Percentiles rank a stretch among this genome's conserved stretches.
These are phyloP conservation scores for Aphelocoma californica DNA, from an alignment of 2,797 vertebrate species.

Conservation along the genomic window DNA sequence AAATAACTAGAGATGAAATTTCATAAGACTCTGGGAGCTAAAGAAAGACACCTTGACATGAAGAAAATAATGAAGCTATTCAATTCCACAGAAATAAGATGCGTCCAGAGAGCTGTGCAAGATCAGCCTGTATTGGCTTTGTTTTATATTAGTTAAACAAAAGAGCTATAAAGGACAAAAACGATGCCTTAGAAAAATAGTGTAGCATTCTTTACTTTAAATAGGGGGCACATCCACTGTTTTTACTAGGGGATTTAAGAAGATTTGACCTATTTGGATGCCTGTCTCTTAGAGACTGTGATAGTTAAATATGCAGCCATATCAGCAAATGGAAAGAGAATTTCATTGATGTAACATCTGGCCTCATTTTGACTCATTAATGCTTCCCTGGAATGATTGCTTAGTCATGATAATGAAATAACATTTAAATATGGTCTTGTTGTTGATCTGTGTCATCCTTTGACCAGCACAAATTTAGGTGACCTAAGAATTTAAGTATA, in stretches of 20 bases:
- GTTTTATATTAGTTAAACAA: neutral
- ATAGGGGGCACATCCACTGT: neutral
- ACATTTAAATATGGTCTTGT: neutral
- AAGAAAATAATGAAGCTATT: neutral
- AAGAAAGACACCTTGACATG: neutral
- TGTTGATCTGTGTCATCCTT: neutral
- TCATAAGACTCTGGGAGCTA: neutral
- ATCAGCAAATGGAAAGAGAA: neutral
- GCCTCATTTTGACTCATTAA: neutral
- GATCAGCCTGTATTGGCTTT: neutral
- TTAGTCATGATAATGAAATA: neutral
- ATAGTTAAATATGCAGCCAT: neutral
- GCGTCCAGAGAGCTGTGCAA: neutral
- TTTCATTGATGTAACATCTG: neutral
- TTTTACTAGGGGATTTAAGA: neutral
- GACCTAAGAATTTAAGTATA: neutral
- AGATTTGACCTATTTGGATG: neutral
- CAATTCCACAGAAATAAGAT: neutral
- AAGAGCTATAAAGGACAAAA: neutral
- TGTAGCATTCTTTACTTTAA: neutral
- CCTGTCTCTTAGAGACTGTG: neutral
- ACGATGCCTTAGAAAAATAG: neutral
- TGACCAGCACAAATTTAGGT: neutral
- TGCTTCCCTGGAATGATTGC: neutral
- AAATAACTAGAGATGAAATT: conserved; percentile 26